Percentiles rank a stretch among this genome's conserved stretches.
Evolutionary conservation across 1,140 invertebrate genomes (phyloP).

Genomic region (Euglossa dilemma): DNA sequence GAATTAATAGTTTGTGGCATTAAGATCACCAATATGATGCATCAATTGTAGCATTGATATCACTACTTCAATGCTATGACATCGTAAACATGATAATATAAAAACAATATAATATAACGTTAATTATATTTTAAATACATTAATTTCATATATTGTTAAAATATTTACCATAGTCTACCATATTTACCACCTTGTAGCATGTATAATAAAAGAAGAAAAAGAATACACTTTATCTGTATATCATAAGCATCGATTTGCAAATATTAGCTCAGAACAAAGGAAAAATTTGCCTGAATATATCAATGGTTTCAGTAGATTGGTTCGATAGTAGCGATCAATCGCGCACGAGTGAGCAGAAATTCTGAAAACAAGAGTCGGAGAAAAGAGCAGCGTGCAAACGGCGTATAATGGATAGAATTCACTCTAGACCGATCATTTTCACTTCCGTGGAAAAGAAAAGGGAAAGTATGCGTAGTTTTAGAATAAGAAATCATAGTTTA

Average conservation of each 20-base stretch:
- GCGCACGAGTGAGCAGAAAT: constrained; percentile 62
- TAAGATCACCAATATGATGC: not conserved
- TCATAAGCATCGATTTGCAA: not conserved
- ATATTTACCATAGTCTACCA: not conserved
- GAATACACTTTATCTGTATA: not conserved
- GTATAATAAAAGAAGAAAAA: not conserved
- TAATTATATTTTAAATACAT: not conserved
- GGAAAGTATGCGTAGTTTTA: constrained; percentile 69
- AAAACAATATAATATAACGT: not conserved
- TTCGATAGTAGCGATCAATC: constrained; percentile 31
- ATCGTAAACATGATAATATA: not conserved
- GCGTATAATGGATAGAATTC: constrained; percentile 63
- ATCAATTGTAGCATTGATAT: no score
- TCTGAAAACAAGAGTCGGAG: constrained; percentile 67
- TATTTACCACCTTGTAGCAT: not conserved
- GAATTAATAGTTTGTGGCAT: not conserved
- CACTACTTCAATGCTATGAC: not conserved
- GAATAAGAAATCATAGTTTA: constrained; percentile 47
- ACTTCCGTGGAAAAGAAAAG: constrained; percentile 76
- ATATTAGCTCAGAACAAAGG: not conserved
- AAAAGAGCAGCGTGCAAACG: constrained; percentile 40
- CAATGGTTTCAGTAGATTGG: constrained; percentile 28
- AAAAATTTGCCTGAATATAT: constrained; percentile 21
- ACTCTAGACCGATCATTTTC: constrained; percentile 66
- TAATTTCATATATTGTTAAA: not conserved